A percentile compares a stretch with the other conserved stretches of the same genome.
phyloP scores from a whole-genome alignment of 2,113 vertebrate species.

The Nansenia antarctica region DNA sequence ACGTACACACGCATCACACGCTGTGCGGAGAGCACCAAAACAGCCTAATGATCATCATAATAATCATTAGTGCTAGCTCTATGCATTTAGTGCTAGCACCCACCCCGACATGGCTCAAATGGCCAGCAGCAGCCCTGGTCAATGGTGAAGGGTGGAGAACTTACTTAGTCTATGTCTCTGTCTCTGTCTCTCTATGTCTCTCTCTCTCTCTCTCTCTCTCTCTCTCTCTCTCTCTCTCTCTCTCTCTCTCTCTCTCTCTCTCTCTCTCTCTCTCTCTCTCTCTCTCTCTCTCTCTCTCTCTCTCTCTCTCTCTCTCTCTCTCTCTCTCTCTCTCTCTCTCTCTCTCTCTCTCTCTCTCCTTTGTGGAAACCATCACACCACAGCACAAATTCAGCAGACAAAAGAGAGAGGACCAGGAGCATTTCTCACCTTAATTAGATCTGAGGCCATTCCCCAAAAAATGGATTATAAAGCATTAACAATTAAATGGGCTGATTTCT shows the following conservation, averaged over 20 bases:
- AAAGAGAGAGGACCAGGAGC: background rate
- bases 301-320: background rate
- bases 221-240: background rate
- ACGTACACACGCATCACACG: too few species aligned
- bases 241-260: background rate
- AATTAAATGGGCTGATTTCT: constrained; percentile 27
- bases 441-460: constrained; percentile 25
- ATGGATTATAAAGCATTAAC: constrained; percentile 44
- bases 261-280: background rate
- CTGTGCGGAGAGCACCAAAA: too few species aligned
- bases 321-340: constrained; percentile 3
- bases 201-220: background rate
- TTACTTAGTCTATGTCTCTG: background rate
- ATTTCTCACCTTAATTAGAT: constrained; percentile 47
- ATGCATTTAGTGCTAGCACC: too few species aligned
- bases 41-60: too few species aligned
- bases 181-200: too few species aligned
- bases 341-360: background rate
- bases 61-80: too few species aligned
- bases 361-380: constrained; percentile 5
- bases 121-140: too few species aligned
- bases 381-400: constrained; percentile 5
- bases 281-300: background rate
- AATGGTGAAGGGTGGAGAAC: background rate
- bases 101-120: too few species aligned